Base-by-base conservation (phyloP, 2,113 vertebrate genomes). In the Elgaria multicarinata region DNA sequence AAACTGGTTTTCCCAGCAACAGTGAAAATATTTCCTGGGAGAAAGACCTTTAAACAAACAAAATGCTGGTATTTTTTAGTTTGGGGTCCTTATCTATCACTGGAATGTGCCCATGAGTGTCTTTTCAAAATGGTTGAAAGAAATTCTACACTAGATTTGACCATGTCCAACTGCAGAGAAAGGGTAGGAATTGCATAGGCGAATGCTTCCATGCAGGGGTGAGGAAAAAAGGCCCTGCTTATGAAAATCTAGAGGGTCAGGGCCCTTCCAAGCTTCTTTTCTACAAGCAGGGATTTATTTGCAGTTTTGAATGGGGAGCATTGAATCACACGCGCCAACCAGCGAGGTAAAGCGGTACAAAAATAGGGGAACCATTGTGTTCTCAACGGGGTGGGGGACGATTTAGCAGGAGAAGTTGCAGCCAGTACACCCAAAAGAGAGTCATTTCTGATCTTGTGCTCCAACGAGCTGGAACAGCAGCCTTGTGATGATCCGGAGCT, bases 181-280 rank as follows among this genome's bases (percentile, higher is more conserved):
- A n/a, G n/a, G 55, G 4, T 5, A 36, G 80, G 42, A 20, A n/a
- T 20, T 44, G 1, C 62, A 18, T 12, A 24, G 20, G 5, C 6
- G 6, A 2, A 18, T 0, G 33, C 12, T 28, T 53, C 69, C 13
- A 6, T 0, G 58, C 66, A 14, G 9, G 20, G 24, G n/a, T n/a
- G 42, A 1, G n/a, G 28, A 66, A 36, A n/a, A 71, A 16, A 53
- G 5, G 2, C 10, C 7, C 42, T 0, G 1, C 0, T 1, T 24
- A 24, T 36, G 46, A 16, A 55, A 58, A 58, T 31, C 24, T 28
- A 58, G 53, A 3, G 7, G 42, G 31, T 18, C 36, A 33, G n/a
- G 36, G 10, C 22, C 85, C 13, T 26, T 28, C 14, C 39, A 26
- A n/a, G 13, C 76, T 78, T 36, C 24, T 18, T 87, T 77, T 66